phyloP scores from a whole-genome alignment of 1,140 invertebrate genomes.

The Yoshiicerus persimilis region DNA sequence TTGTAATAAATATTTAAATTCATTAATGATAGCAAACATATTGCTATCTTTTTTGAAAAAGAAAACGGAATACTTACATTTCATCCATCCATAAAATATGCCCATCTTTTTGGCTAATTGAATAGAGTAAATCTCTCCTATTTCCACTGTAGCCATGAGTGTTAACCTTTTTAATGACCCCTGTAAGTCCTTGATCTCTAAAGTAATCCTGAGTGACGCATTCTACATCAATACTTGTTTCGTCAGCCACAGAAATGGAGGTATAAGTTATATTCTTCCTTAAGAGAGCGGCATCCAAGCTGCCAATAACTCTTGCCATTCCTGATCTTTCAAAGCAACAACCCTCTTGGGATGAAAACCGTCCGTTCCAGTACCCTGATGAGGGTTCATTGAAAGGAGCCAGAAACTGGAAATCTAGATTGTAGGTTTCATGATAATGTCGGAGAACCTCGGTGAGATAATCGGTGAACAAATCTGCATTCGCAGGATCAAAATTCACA shows the following conservation, averaged over 20 bases:
- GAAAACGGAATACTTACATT: conserved; percentile 1
- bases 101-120: conserved; percentile 7
- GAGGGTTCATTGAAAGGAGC: conserved; percentile 42
- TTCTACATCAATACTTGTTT: conserved; percentile 41
- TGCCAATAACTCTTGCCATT: conserved; percentile 30
- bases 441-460: conserved; percentile 35
- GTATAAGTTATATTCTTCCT: conserved; percentile 5
- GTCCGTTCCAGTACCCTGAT: conserved; percentile 30
- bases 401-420: conserved; percentile 16
- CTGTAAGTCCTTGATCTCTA: conserved; percentile 18
- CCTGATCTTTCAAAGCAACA: conserved; percentile 24
- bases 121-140: conserved; percentile 29
- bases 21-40: not conserved
- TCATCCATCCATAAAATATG: conserved; percentile 47
- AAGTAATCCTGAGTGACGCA: conserved; percentile 31
- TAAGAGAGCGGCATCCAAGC: not conserved
- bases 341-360: conserved; percentile 14
- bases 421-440: conserved; percentile 29
- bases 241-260: conserved; percentile 35
- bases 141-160: conserved; percentile 39
- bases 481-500: conserved; percentile 31
- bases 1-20: not conserved
- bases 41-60: not conserved
- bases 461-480: conserved; percentile 34
- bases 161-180: conserved; percentile 39